Conservation (phyloP, 2,113 vertebrate genomes). For the Tinamus guttatus region DNA sequence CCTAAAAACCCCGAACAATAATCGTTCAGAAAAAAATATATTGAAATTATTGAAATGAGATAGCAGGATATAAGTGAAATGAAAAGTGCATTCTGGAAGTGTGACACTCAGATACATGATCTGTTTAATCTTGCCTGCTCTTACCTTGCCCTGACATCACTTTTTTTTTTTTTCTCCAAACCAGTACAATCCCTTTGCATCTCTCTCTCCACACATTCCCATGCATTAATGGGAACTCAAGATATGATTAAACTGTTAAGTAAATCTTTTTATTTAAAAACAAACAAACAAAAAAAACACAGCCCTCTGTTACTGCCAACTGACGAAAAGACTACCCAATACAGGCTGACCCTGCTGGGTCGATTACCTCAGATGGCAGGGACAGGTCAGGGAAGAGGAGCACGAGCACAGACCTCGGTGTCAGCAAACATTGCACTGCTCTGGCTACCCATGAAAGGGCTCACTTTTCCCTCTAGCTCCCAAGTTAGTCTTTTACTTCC, state of each 20-base stretch:
- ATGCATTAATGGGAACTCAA: neutral
- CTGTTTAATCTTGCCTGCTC: neutral
- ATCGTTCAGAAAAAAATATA: neutral
- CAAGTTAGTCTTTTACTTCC: neutral
- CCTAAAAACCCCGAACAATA: neutral
- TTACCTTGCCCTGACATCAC: neutral
- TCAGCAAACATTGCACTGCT: neutral
- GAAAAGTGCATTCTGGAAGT: neutral
- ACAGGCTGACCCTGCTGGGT: neutral
- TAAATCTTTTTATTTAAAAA: neutral
- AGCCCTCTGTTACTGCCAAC: neutral
- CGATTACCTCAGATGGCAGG: neutral
- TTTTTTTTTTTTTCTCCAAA: neutral
- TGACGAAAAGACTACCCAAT: neutral
- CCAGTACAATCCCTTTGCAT: neutral
- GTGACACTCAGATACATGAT: neutral
- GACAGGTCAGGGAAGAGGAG: neutral
- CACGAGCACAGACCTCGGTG: fast-evolving
- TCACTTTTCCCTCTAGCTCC: neutral
- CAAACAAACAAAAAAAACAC: too few relatives aligned
- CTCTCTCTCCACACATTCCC: neutral
- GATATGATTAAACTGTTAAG: neutral
- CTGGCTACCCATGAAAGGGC: neutral
- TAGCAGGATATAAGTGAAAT: neutral
- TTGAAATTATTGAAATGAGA: neutral